Conservation (phyloP, 2,888 invertebrate species). For the Pharmacophagus antenor region DNA sequence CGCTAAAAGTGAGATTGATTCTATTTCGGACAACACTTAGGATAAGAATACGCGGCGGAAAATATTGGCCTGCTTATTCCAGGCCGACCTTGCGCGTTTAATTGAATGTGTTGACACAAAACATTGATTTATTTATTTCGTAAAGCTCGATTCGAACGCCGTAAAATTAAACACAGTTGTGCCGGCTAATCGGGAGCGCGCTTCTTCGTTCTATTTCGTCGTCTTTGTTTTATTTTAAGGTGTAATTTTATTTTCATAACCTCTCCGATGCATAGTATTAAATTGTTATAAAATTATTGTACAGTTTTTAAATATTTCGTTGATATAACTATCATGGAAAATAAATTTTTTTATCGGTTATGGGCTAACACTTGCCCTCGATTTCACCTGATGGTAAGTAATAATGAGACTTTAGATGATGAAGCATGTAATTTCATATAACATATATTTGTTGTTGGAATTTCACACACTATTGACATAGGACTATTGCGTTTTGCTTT, state of each 20-base stretch:
- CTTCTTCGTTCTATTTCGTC: slow-evolving; percentile 58
- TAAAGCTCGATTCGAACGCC: slow-evolving; percentile 60
- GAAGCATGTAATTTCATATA: no score
- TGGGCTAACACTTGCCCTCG: no score
- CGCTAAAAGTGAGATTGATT: slow-evolving; percentile 67
- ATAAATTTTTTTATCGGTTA: background rate
- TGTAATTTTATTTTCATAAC: slow-evolving; percentile 2
- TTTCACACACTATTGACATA: no score
- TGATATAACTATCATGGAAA: background rate
- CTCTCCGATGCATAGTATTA: background rate
- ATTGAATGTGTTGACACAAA: slow-evolving; percentile 76
- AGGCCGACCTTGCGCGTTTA: slow-evolving; percentile 63
- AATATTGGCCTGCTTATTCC: slow-evolving; percentile 52
- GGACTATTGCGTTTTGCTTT: no score
- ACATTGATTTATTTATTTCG: slow-evolving; percentile 68
- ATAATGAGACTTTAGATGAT: no score
- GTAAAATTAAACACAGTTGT: slow-evolving; percentile 67
- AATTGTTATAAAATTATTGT: background rate
- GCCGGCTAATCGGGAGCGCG: slow-evolving; percentile 57
- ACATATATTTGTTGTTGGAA: no score
- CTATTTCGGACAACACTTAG: slow-evolving; percentile 71
- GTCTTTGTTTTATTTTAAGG: slow-evolving; percentile 3
- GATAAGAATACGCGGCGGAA: slow-evolving; percentile 62
- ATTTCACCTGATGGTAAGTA: no score
- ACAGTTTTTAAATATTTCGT: background rate